Evolutionary conservation across 1,140 invertebrate species (phyloP), one percentile per base, ranked within the genome.

Genomic region (Bursaphelenchus mucronatus): DNA sequence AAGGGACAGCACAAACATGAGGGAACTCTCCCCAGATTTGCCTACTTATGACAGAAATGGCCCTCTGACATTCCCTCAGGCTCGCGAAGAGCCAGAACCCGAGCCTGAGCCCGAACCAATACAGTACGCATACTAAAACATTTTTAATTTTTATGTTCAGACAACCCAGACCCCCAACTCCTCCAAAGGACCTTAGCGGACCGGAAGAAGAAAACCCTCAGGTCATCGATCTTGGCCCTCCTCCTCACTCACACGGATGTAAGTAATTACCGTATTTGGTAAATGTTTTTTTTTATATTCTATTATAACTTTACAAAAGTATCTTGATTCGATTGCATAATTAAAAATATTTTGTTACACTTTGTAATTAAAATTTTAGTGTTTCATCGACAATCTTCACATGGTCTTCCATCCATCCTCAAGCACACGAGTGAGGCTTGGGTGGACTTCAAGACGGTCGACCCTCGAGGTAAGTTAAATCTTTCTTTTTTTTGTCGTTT

Each of bases 391-490:
- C 15, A 11, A 15, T 63, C 61, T 41, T 55, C 62, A 45, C 53
- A 63, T 8, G 55, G 62, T 41, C 56, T 67, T n/a, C 63, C 10
- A 17, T 66, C 62, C 13, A 64, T 64, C 63, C 62, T 64, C 9
- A 64, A 64, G 39, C 63, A 30, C 45, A 49, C 15, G 13, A 11
- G 39, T 15, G 15, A 46, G 5, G 58, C 63, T 39, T 64, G 62
- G 62, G n/a, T 64, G 10, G 63, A 66, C 39, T 64, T 63, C 30
- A 13, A 44, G 11, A 4, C 41, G 8, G 13, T 47, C 40, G 19
- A 55, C 53, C 53, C 53, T 21, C 13, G 19, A 6, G 53, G 53
- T 55, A 55, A 55, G 53, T 55, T 6, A 55, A 55, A n/a, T n/a
- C n/a, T n/a, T n/a, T n/a, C n/a, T 15, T 1, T 30, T 30, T 30